These are phyloP conservation scores for Endotricha flammealis DNA, from an alignment of 2,888 invertebrate species.

Conservation along the genomic window DNA sequence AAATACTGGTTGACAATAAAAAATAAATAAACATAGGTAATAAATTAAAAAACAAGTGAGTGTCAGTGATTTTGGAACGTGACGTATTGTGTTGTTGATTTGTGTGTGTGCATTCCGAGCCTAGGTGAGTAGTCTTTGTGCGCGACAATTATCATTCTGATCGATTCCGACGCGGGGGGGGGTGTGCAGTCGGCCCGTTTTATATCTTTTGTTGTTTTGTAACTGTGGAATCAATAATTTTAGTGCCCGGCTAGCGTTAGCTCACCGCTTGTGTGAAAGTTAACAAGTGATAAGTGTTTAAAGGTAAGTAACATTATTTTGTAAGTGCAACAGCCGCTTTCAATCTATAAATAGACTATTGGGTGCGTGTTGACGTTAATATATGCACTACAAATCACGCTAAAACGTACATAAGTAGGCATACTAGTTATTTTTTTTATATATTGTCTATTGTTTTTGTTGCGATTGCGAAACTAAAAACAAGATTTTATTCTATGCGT, in stretches of 20 bases:
- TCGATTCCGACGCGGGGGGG: slow-evolving; percentile 74
- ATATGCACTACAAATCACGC: slow-evolving; percentile 20
- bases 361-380: slow-evolving; percentile 18
- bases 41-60: too few relatives aligned
- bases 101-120: slow-evolving; percentile 68
- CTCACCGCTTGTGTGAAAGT: slow-evolving; percentile 15
- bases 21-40: slow-evolving; percentile 38
- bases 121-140: slow-evolving; percentile 75
- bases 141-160: slow-evolving; percentile 77
- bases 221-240: slow-evolving; percentile 74
- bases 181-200: slow-evolving; percentile 68
- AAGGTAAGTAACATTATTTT: slow-evolving; percentile 2
- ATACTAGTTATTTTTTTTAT: neutral
- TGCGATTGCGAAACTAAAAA: neutral
- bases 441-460: neutral
- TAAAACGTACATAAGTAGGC: slow-evolving; percentile 8
- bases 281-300: slow-evolving; percentile 6
- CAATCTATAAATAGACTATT: slow-evolving; percentile 19
- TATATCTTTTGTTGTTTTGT: slow-evolving; percentile 78
- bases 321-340: slow-evolving; percentile 16
- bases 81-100: slow-evolving; percentile 61
- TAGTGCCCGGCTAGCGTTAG: slow-evolving; percentile 49
- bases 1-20: slow-evolving; percentile 35
- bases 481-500: too few relatives aligned
- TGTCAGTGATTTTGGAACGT: slow-evolving; percentile 41